Percentiles rank a stretch among this genome's conserved stretches.
These are phyloP conservation scores for Acanthurus tractus DNA, from an alignment of 2,797 vertebrate genomes.

Conservation along the genomic window DNA sequence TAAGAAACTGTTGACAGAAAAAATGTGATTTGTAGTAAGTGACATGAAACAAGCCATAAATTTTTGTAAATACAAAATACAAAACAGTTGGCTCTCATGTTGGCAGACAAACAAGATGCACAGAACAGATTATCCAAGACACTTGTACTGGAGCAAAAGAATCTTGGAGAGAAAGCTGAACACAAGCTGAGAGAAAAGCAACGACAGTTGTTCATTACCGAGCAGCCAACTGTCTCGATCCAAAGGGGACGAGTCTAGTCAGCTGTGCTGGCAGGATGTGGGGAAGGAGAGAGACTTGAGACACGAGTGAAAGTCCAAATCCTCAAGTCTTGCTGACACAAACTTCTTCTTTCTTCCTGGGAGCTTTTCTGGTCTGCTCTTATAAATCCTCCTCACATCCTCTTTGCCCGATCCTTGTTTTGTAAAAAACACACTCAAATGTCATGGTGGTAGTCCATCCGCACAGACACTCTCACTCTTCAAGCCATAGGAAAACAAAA, in stretches of 20 bases:
- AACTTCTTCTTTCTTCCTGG: slow-evolving; percentile 5
- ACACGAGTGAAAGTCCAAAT: slow-evolving; percentile 17
- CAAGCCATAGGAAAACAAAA: slow-evolving; percentile 3
- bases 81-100: not conserved
- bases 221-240: slow-evolving; percentile 33
- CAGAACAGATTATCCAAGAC: slow-evolving; percentile 8
- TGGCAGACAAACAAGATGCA: not conserved
- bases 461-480: slow-evolving; percentile 6
- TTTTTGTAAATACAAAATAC: not conserved
- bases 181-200: slow-evolving; percentile 32
- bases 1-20: not conserved
- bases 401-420: slow-evolving; percentile 17
- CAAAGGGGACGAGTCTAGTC: slow-evolving; percentile 46
- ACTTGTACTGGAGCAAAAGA: slow-evolving; percentile 12
- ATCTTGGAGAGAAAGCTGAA: slow-evolving; percentile 25
- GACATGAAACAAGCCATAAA: not conserved
- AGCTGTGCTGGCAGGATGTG: slow-evolving; percentile 61
- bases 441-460: not conserved
- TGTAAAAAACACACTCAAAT: not conserved
- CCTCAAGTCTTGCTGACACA: slow-evolving; percentile 21
- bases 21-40: not conserved
- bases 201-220: slow-evolving; percentile 27
- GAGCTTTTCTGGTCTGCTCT: slow-evolving; percentile 24
- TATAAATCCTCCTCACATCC: slow-evolving; percentile 24
- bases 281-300: slow-evolving; percentile 6